Evolutionary conservation across 2,888 invertebrate species (phyloP).

Genomic region (Scaeva pyrastri): DNA sequence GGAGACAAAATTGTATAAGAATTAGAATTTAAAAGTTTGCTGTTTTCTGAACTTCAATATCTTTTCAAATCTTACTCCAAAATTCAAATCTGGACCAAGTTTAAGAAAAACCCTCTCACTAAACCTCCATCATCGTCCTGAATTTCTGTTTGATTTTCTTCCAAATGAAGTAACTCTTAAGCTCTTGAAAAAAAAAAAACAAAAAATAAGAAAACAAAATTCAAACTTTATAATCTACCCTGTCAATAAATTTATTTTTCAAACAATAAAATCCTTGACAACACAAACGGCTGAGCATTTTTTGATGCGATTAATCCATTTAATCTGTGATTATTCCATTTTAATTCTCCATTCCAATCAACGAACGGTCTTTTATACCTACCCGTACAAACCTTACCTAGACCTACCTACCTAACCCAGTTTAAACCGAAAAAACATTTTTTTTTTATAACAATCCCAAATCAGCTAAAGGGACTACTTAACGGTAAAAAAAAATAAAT

Average conservation of each 20-base stretch:
- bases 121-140: too few relatives aligned
- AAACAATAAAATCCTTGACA: not conserved
- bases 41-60: too few relatives aligned
- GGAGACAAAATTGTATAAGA: too few relatives aligned
- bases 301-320: not conserved
- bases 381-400: too few relatives aligned
- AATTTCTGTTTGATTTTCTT: too few relatives aligned
- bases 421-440: conserved; percentile 15
- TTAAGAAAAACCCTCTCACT: too few relatives aligned
- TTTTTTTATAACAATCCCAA: conserved; percentile 21
- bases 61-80: too few relatives aligned
- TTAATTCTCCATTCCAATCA: conserved; percentile 2
- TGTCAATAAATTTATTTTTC: not conserved
- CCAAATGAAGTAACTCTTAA: too few relatives aligned
- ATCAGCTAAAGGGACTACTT: conserved; percentile 1
- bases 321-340: conserved; percentile 31
- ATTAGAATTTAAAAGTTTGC: too few relatives aligned
- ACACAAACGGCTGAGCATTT: not conserved
- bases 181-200: too few relatives aligned
- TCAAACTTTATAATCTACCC: not conserved
- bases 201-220: not conserved
- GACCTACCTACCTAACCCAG: not conserved
- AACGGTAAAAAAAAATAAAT: not conserved
- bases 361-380: too few relatives aligned
- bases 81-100: too few relatives aligned